These are phyloP conservation scores for Uria lomvia DNA, from an alignment of 2,113 vertebrate species.

Conservation along the genomic window DNA sequence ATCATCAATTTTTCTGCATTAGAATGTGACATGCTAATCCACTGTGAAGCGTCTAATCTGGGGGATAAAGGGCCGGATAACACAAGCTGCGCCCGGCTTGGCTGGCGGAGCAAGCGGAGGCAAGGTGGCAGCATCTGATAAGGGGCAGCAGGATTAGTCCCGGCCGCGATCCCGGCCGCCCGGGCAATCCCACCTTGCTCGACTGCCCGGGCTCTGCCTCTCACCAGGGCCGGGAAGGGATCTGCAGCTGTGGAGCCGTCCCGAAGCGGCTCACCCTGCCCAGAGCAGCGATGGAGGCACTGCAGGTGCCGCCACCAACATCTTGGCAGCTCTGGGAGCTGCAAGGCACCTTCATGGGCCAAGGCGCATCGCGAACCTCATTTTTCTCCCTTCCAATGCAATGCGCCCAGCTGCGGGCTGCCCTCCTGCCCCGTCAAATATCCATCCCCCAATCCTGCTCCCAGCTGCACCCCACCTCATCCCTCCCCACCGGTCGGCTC, in stretches of 20 bases:
- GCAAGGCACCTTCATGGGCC: not conserved
- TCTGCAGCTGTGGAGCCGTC: not conserved
- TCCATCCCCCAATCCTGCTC: not conserved
- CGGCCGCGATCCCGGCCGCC: not conserved
- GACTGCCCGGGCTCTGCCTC: not conserved
- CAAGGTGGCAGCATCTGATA: slow-evolving; percentile 72
- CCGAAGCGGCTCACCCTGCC: not conserved
- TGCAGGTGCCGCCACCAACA: not conserved
- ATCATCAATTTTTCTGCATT: slow-evolving; percentile 57
- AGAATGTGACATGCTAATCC: slow-evolving; percentile 68
- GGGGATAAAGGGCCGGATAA: slow-evolving; percentile 67
- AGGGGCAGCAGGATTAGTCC: slow-evolving; percentile 39
- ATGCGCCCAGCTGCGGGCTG: rapidly evolving
- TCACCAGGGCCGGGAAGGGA: not conserved
- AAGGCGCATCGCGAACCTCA: rapidly evolving
- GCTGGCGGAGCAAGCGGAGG: slow-evolving; percentile 9
- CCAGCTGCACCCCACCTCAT: not conserved
- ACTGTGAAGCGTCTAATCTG: slow-evolving; percentile 64
- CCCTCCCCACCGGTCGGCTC: not conserved
- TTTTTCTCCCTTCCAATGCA: rapidly evolving
- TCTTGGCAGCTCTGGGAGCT: not conserved
- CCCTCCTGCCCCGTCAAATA: not conserved
- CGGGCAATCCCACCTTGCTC: slow-evolving; percentile 12
- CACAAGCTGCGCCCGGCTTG: slow-evolving; percentile 28
- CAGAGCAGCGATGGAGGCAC: not conserved